These are phyloP conservation scores for Zaprionus vittiger DNA, from an alignment of 1,140 invertebrate species.

Conservation along the genomic window DNA sequence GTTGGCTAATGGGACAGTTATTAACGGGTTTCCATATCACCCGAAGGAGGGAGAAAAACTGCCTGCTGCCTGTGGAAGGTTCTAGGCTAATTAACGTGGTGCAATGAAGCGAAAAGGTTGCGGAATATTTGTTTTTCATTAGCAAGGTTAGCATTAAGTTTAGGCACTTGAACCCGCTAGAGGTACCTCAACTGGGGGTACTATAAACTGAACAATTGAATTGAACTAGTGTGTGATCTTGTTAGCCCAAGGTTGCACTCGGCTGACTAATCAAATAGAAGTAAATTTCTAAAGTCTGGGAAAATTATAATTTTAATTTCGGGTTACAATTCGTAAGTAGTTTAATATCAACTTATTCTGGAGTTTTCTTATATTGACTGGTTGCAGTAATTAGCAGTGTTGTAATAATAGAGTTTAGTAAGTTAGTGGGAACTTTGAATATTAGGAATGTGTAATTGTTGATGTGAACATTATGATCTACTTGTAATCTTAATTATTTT, in stretches of 20 bases:
- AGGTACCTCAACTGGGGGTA: background rate
- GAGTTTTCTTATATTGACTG: background rate
- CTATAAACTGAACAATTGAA: slow-evolving; percentile 44
- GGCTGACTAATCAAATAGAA: slow-evolving; percentile 4
- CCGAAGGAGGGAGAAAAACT: slow-evolving; percentile 9
- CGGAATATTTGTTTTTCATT: slow-evolving; percentile 54
- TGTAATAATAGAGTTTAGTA: background rate
- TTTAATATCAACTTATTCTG: background rate
- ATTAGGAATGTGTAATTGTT: background rate
- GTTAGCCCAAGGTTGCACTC: slow-evolving; percentile 2
- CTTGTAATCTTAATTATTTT: background rate
- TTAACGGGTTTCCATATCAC: slow-evolving; percentile 35
- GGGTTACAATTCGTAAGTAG: background rate
- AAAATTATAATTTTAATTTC: slow-evolving; percentile 3
- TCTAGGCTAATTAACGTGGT: slow-evolving; percentile 50
- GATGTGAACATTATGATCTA: background rate
- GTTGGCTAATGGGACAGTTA: slow-evolving; percentile 36
- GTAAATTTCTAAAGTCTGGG: background rate
- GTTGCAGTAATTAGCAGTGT: background rate
- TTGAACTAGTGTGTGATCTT: slow-evolving; percentile 47
- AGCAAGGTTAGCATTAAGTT: slow-evolving; percentile 49
- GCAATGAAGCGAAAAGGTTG: slow-evolving; percentile 76
- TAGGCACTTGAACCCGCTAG: slow-evolving; percentile 22
- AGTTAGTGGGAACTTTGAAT: background rate
- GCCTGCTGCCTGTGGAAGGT: slow-evolving; percentile 20